A percentile compares a stretch with the other conserved stretches of the same genome.
Conservation (phyloP, 2,113 vertebrate genomes). For the Bolborhynchus lineola region DNA sequence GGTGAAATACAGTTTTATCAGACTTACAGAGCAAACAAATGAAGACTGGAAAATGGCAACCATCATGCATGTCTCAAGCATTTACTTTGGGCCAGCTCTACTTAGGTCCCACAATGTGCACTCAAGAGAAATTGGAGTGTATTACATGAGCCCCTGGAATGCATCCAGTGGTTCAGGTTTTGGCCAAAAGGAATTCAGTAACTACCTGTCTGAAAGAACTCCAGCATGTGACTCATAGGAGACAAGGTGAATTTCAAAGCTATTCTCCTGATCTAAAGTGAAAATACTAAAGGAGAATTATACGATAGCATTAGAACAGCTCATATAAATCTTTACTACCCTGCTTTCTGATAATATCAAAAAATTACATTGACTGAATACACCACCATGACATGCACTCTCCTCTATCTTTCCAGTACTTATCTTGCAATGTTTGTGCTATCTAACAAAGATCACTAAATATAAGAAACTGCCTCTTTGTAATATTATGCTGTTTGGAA, state of each 20-base stretch:
- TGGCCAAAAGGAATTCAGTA: not conserved
- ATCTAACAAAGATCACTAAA: not conserved
- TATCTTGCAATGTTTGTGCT: not conserved
- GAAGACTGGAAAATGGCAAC: not conserved
- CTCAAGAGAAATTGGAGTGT: not conserved
- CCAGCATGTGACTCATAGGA: not conserved
- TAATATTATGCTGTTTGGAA: not conserved
- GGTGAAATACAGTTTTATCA: not conserved
- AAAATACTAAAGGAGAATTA: not conserved
- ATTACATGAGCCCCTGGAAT: not conserved
- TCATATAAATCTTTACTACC: not conserved
- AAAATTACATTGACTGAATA: not conserved
- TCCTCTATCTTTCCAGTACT: not conserved
- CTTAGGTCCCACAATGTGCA: not conserved
- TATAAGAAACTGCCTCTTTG: not conserved
- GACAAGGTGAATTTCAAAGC: not conserved
- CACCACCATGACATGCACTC: fast-evolving
- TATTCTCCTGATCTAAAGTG: not conserved
- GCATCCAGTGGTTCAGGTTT: not conserved
- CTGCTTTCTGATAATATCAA: not conserved
- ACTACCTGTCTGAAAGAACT: not conserved
- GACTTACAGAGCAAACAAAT: not conserved
- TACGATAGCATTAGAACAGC: not conserved
- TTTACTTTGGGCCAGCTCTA: not conserved
- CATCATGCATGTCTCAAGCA: fast-evolving